These are phyloP conservation scores for Naso thynnoides DNA, from an alignment of 2,797 vertebrate species.

Conservation along the genomic window DNA sequence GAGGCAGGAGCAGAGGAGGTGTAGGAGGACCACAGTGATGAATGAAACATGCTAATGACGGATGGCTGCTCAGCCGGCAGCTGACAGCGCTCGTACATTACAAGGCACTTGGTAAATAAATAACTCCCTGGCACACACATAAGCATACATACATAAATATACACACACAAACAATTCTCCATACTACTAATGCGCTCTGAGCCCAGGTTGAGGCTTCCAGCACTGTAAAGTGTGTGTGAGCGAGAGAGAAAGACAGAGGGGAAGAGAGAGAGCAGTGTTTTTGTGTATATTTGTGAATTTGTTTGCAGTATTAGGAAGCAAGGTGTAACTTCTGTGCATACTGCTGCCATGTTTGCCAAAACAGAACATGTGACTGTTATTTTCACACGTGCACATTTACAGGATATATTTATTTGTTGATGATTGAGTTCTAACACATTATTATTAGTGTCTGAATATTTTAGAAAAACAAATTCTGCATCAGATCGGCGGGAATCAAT, in stretches of 20 bases:
- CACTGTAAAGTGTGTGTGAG: slow-evolving; percentile 1
- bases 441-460: slow-evolving; percentile 2
- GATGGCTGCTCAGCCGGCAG: slow-evolving; percentile 74
- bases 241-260: neutral
- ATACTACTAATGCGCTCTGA: slow-evolving; percentile 66
- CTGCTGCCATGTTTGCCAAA: neutral
- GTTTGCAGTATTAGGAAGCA: slow-evolving; percentile 2
- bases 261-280: slow-evolving; percentile 11
- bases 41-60: slow-evolving; percentile 78
- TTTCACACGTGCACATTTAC: neutral
- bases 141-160: slow-evolving; percentile 26
- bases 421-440: neutral
- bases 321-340: neutral
- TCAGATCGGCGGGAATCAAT: slow-evolving; percentile 29
- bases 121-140: slow-evolving; percentile 54
- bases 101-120: slow-evolving; percentile 80
- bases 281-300: neutral
- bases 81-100: slow-evolving; percentile 80
- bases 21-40: slow-evolving; percentile 64
- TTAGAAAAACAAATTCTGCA: slow-evolving; percentile 22
- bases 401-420: neutral
- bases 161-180: slow-evolving; percentile 28
- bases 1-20: slow-evolving; percentile 44
- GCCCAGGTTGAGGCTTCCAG: slow-evolving; percentile 57
- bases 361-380: neutral